Evolutionary conservation across 2,797 vertebrate genomes (phyloP), one percentile per base, ranked within the genome.

Genomic region (Sebastes baramenuke): DNA sequence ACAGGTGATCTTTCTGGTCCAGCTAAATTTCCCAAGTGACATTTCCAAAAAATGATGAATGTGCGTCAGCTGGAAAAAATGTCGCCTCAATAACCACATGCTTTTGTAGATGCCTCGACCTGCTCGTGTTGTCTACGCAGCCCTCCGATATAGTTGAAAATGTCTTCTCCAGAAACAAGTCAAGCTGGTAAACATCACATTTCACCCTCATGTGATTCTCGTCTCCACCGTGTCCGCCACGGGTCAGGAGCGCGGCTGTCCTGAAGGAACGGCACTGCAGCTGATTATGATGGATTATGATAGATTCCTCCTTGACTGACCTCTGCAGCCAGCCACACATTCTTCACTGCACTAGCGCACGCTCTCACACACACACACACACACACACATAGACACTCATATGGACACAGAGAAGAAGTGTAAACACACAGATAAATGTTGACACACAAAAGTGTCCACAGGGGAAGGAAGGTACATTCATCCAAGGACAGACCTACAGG

Each of bases 261-360:
- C 88, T 87, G 71, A 83, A 91, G 84, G 87, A 93, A 49, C 83
- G 67, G 81, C 87, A 66, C 77, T 84, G 81, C 81, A 34, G 79
- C 74, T 87, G 89, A 93, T 94, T 89, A 88, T 91, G 91, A 93
- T 89, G 87, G 91, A 92, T 92, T 87, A 90, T 92, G 85, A 92
- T 89, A 85, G 87, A 88, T 87, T 89, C 80, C 85, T 91, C 89
- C 89, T 92, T 92, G 76, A 83, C 79, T 90, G 90, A 93, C 93
- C 92, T 91, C 87, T 83, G 80, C 79, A 87, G 79, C 66, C 68
- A 72, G 38, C 71, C 55, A 74, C 81, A 83, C 42, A 79, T 36
- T 84, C 72, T 66, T 83, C 25, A 79, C 64, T 56, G 55, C 67
- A 81, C 72, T 49, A 55, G 18, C 71, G 54, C 81, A 7, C 67